Evolutionary conservation across 30 jellyfish, hydroid and myxozoan species (phyloP), one percentile per base, ranked within the genome.

Genomic region (Cassiopea andromeda): DNA sequence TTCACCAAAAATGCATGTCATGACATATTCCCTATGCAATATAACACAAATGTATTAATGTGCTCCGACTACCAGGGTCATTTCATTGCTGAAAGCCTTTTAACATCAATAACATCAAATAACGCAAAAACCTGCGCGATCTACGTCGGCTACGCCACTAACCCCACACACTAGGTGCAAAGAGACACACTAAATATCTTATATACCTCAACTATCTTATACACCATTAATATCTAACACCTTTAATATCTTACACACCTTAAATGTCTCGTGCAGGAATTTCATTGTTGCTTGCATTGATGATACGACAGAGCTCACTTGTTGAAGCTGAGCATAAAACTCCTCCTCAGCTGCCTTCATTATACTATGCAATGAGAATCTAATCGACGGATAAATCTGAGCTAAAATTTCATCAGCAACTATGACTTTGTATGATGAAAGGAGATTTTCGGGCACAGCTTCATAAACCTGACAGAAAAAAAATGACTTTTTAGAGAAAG

Each of bases 401-500:
- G 83, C 85, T n/a, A 85, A 64, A 12, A 91, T 44, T 46, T 85
- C 96, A 58, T 92, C 90, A 5, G 96, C 69, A 50, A 87, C 60
- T 12, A 85, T 85, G 14, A 12, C 10, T 60, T 87, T 91, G 69
- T 43, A 92, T 17, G 82, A 92, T 1, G 67, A 68, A 38, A 92
- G 96, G 60, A 92, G 92, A 80, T 81, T 73, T 78, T 92, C 98
- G 13, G 98, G 93, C 17, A 92, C 87, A 46, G 93, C 98, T 87
- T 92, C 98, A 71, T 80, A 92, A 16, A 87, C 78, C 98, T 92
- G 79, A 14, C 77, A 45, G 19, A 14, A 13, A 61, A 61, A 61
- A 8, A 6, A 61, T 61, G 43, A 8, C 19, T 61, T 1, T 4
- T 61, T 14, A 8, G 14, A 16, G 48, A 75, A 27, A 75, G 44